Base-by-base conservation (phyloP, 2,888 invertebrate genomes). In the Tinea semifulvella region DNA sequence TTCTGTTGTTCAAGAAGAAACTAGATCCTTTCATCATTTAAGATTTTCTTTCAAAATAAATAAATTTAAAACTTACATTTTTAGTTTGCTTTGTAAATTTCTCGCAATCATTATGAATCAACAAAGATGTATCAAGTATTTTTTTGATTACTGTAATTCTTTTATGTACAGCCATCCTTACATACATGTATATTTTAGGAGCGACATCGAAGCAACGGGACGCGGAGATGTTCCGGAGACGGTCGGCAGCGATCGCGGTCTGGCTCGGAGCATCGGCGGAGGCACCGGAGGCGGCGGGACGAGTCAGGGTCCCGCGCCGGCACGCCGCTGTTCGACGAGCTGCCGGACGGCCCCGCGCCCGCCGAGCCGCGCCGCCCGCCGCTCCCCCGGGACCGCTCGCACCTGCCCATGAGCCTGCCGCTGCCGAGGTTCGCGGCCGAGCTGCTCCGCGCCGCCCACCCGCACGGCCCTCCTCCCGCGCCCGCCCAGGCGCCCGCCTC, bases 361-460 rank as follows among this genome's bases (percentile, higher is more conserved):
- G 85, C 85, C 48, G 92, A 92, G 65, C 92, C 92, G 14, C 84
- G 92, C 47, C 85, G 91, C 40, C 80, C 87, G 57, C 86, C 86
- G 3, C 25, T 43, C 10, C 49, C 49, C 7, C 82, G 72, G 18
- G 88, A 77, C 56, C 83, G 84, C 51, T 77, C 84, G 64, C 83
- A 84, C 48, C 85, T 88, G 10, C 91, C 94, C 22, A 84, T 95
- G 70, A 89, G 90, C 57, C 79, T 96, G 57, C 95, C 96, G 16
- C 75, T 96, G 56, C 96, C 96, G 28, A 89, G 91, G 72, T 96
- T 96, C 68, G 96, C 95, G 13, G 85, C 89, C 47, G 86, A 87
- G 61, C 83, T 90, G 57, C 69, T 76, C 62, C 55, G 82, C 49
- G 79, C 84, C 17, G 68, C 81, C 16, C 81, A 77, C 45, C 76